phyloP scores from a whole-genome alignment of 2,113 vertebrate genomes.

The Brachypteracias leptosomus region DNA sequence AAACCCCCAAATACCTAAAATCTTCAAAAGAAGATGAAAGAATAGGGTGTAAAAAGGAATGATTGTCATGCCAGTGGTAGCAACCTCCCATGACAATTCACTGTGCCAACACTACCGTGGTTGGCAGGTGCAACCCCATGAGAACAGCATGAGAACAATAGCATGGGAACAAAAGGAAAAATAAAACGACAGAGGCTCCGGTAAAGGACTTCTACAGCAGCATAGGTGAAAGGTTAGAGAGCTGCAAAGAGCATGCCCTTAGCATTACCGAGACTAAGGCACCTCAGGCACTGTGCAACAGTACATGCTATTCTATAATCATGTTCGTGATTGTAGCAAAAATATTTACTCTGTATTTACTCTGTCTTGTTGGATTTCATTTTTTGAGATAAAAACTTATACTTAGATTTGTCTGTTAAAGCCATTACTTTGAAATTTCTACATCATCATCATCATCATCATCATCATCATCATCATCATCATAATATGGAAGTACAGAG shows the following conservation, averaged over 20 bases:
- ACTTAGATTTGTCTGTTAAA: not conserved
- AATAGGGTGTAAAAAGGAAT: not conserved
- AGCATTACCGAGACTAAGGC: not conserved
- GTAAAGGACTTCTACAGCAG: not conserved
- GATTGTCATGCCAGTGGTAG: not conserved
- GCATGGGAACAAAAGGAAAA: not conserved
- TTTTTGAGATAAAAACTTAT: not conserved
- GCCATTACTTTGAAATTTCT: not conserved
- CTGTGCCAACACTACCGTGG: not conserved
- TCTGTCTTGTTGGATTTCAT: not conserved
- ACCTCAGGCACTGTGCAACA: not conserved
- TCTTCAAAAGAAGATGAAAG: not conserved
- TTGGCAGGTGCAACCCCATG: not conserved
- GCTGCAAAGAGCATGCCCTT: not conserved
- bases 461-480: too few relatives aligned
- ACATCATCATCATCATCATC: too few relatives aligned
- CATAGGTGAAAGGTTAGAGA: not conserved
- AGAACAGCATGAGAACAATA: not conserved
- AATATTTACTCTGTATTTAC: not conserved
- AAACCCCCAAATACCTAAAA: not conserved
- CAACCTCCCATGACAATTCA: accelerated
- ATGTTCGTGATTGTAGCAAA: not conserved
- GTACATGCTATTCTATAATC: not conserved
- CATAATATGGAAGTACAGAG: not conserved
- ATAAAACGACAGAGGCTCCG: not conserved